Base-by-base conservation (phyloP, 2,888 invertebrate genomes). In the Sturmia bella region DNA sequence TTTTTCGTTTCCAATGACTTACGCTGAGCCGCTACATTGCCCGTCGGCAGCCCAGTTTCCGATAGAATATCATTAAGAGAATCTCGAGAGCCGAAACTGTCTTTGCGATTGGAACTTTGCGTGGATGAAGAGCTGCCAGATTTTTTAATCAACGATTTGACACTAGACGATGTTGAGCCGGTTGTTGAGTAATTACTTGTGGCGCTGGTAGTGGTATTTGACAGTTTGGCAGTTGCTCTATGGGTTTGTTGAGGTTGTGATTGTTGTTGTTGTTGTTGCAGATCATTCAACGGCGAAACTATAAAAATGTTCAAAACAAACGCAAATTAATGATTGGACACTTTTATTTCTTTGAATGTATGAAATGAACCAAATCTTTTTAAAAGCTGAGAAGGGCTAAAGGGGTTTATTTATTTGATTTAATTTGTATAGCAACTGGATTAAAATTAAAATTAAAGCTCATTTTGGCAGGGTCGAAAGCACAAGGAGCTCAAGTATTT, bases 1-100 rank as follows among this genome's bases (percentile, higher is more conserved):
- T 89, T 90, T 85, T 91, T 90, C 81, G 88, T 91, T 84, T 91
- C 91, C 84, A 93, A 86, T 17, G 92, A 93, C 86, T 92, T 92
- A 85, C 93, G 90, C 88, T 92, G 92, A 48, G 92, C 91, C n/a
- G 92, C 92, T 83, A 92, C 91, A 87, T 91, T 91, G 69, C 90
- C 91, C 43, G 88, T 88, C 78, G 88, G 87, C 84, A 91, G 86
- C 6, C 90, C 90, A 69, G 90, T 90, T 79, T 91, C 90, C 64
- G 86, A 89, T 68, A 90, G 87, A 79, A 90, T 90, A 85, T 91
- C 91, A 85, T 90, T 89, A 64, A 91, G 85, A 21, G 91, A 91
- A 81, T 91, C 90, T 74, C 89, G 88, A 17, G 90, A 90, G 24
- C 91, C 90, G 74, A 91, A 91, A 83, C 89, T 90, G 82, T 91